These are phyloP conservation scores for Pogonocichla stellata DNA, from an alignment of 2,113 vertebrate genomes.

Conservation along the genomic window DNA sequence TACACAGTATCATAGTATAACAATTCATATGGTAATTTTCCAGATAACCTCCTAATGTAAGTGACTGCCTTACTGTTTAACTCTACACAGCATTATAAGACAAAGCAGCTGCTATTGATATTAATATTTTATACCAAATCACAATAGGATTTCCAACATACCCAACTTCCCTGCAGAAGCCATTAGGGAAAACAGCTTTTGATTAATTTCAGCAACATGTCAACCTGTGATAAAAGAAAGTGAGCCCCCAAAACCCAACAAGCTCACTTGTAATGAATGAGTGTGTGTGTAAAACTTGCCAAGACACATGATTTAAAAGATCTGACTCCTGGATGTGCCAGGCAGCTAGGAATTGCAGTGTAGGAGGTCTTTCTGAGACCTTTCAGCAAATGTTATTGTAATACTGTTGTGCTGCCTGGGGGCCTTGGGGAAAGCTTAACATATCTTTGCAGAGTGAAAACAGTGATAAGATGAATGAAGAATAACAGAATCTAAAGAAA, in stretches of 20 bases:
- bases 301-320: not conserved
- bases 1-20: not conserved
- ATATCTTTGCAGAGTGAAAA: not conserved
- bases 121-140: not conserved
- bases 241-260: not conserved
- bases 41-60: not conserved
- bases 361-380: conserved; percentile 26
- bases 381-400: conserved; percentile 42
- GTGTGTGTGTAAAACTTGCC: not conserved
- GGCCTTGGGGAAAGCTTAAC: not conserved
- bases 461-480: conserved; percentile 28
- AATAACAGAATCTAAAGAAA: conserved; percentile 9
- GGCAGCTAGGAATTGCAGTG: not conserved
- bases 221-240: not conserved
- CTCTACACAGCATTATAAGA: not conserved
- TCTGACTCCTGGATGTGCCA: not conserved
- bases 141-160: not conserved
- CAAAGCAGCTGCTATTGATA: not conserved
- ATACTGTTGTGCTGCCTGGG: not conserved
- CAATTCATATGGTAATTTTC: not conserved
- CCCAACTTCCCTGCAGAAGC: not conserved
- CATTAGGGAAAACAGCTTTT: not conserved
- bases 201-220: conserved; percentile 15
- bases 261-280: not conserved
- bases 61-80: not conserved